Evolutionary conservation across 2,797 vertebrate species (phyloP).

Genomic region (Neostethus bicornis): DNA sequence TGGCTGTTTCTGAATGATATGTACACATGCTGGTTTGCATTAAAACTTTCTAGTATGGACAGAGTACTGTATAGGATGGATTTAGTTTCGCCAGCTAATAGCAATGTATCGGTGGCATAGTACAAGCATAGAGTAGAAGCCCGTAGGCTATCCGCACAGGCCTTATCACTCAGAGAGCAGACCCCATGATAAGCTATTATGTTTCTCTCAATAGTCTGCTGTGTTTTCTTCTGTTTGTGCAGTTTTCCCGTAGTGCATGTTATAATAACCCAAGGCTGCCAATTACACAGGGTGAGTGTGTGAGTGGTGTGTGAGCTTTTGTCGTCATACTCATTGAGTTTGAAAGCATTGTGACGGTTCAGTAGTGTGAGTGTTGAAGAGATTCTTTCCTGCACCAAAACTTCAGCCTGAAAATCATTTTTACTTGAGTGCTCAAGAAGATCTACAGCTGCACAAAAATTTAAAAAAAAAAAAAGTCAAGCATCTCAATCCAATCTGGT

Average conservation of each 20-base stretch:
- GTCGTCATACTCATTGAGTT: constrained; percentile 32
- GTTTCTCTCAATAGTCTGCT: constrained; percentile 63
- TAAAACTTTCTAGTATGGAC: constrained; percentile 33
- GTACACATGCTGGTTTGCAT: constrained; percentile 7
- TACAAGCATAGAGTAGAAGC: constrained; percentile 55
- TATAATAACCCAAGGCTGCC: constrained; percentile 60
- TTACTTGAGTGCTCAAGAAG: neutral
- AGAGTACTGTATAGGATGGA: constrained; percentile 58
- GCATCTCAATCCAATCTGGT: no score
- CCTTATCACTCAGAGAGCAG: constrained; percentile 68
- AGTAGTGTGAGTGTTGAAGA: constrained; percentile 28
- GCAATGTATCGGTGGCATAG: constrained; percentile 55
- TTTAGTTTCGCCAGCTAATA: constrained; percentile 67
- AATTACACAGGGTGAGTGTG: constrained; percentile 52
- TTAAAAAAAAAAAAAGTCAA: no score
- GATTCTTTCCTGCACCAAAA: constrained; percentile 15
- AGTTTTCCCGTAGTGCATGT: constrained; percentile 44
- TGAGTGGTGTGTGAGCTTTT: constrained; percentile 43
- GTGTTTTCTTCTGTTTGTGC: constrained; percentile 59
- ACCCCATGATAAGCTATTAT: constrained; percentile 64
- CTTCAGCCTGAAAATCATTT: constrained; percentile 7
- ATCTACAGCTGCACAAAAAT: no score
- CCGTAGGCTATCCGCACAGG: constrained; percentile 55
- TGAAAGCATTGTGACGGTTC: constrained; percentile 33
- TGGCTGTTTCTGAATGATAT: constrained; percentile 10